These are phyloP conservation scores for Copsychus sechellarum DNA, from an alignment of 2,113 vertebrate species.

Conservation along the genomic window DNA sequence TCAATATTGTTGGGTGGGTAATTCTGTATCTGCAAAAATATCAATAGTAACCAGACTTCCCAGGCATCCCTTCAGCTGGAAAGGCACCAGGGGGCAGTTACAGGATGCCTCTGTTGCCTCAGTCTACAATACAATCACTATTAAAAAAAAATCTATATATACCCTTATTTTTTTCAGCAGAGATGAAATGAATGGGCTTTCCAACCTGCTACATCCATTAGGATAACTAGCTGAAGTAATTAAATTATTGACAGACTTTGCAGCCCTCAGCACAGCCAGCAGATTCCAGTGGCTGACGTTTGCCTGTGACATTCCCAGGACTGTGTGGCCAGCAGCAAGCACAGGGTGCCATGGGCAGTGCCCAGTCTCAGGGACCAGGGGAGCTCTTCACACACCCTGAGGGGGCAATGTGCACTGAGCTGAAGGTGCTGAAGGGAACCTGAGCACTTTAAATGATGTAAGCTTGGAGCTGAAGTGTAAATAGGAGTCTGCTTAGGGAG, in stretches of 20 bases:
- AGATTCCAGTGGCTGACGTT: not conserved
- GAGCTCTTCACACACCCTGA: not conserved
- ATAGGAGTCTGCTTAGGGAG: not conserved
- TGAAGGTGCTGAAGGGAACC: not conserved
- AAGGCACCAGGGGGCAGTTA: not conserved
- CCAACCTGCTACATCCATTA: not conserved
- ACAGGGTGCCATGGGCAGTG: not conserved
- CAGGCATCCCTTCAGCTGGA: not conserved
- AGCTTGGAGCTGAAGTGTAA: not conserved
- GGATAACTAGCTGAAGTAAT: not conserved
- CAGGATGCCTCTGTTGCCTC: not conserved
- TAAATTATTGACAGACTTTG: not conserved
- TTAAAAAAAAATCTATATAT: not conserved
- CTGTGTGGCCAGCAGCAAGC: not conserved
- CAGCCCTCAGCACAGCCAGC: not conserved
- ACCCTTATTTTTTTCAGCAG: not conserved
- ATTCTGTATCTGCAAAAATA: not conserved
- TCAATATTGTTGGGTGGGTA: not conserved
- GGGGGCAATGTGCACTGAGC: fast-evolving
- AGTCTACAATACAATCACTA: not conserved
- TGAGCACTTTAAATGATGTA: fast-evolving
- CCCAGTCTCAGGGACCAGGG: not conserved
- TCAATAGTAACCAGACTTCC: not conserved
- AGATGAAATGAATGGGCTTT: not conserved
- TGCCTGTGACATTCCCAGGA: not conserved